These are phyloP conservation scores for Brachyptera putata DNA, from an alignment of 2,888 invertebrate species.

Conservation along the genomic window DNA sequence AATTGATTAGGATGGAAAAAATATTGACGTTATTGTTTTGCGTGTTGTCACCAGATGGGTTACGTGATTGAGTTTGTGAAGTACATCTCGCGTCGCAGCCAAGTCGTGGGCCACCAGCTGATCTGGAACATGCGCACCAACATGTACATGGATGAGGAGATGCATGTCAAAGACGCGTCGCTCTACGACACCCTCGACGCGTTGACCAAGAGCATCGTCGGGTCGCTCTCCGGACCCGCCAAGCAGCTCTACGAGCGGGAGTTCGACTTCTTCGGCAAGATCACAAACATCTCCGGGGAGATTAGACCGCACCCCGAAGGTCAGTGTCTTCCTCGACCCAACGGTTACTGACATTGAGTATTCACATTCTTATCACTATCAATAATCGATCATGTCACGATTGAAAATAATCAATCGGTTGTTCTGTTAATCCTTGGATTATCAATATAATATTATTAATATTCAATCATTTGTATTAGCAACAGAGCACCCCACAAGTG, in stretches of 20 bases:
- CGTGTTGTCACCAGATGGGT: slow-evolving; percentile 71
- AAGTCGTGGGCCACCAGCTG: slow-evolving; percentile 95
- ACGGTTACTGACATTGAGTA: too few species aligned
- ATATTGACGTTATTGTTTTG: too few species aligned
- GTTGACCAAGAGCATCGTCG: slow-evolving; percentile 72
- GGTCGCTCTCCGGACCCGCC: slow-evolving; percentile 85
- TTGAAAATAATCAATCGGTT: too few species aligned
- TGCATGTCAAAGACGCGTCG: slow-evolving; percentile 75
- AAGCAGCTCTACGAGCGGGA: slow-evolving; percentile 95
- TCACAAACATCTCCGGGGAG: slow-evolving; percentile 94
- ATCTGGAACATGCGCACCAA: slow-evolving; percentile 99
- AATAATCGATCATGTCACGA: too few species aligned
- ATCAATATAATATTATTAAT: too few species aligned
- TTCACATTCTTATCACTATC: too few species aligned
- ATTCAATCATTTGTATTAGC: too few species aligned
- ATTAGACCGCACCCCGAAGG: slow-evolving; percentile 87
- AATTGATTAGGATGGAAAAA: too few species aligned
- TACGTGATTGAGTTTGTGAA: slow-evolving; percentile 96
- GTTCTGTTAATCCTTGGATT: too few species aligned
- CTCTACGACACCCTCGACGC: slow-evolving; percentile 74
- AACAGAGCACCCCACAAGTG: too few species aligned
- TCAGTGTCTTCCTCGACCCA: too few species aligned
- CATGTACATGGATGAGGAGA: slow-evolving; percentile 95
- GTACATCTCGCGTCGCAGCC: slow-evolving; percentile 87
- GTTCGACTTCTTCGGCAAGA: slow-evolving; percentile 95